Base-by-base conservation (phyloP, 2,797 vertebrate genomes). In the Sebastes hubbsi region DNA sequence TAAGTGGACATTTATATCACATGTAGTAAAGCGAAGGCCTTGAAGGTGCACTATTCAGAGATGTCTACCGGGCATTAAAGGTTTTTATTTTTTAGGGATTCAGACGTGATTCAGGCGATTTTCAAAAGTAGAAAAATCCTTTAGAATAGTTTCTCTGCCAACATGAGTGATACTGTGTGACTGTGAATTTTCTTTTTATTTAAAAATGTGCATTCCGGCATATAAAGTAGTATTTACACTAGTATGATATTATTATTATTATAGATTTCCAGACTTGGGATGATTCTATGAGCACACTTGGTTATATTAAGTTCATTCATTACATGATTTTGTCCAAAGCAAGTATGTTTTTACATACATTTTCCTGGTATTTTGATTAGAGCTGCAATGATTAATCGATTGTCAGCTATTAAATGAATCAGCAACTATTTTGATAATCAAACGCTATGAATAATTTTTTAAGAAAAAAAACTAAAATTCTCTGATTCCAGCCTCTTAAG, bases 1-100 rank as follows among this genome's bases (percentile, higher is more conserved):
- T 86, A 89, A 90, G 77, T 84, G 68, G 89, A 87, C 80, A 18
- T 83, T 89, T 91, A 90, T 90, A 84, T 80, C 80, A 68, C 71
- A 61, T 79, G 62, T 65, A 77, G 63, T 83, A 71, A 81, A 86
- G 80, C 59, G 5, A 79, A 72, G 84, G 78, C 82, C 82, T 87
- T 92, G 77, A 79, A 92, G 71, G 76, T 74, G 76, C 56, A 74
- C 74, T 80, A 32, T 71, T 86, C 75, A 49, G 76, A 72, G 70
- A 82, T 24, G 29, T 77, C 68, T 29, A 66, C 54, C 58, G 27
- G 62, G 42, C 69, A 69, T 25, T 82, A 32, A 70, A 56, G 66
- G 24, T 20, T 87, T 87, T 86, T 69, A 61, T 79, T 78, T 74
- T 61, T 71, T 11, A 65, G 12, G 6, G 75, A 12, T 56, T 68